Evolutionary conservation across 2,113 vertebrate genomes (phyloP), one percentile per base, ranked within the genome.

Genomic region (Chelonoidis abingdonii): DNA sequence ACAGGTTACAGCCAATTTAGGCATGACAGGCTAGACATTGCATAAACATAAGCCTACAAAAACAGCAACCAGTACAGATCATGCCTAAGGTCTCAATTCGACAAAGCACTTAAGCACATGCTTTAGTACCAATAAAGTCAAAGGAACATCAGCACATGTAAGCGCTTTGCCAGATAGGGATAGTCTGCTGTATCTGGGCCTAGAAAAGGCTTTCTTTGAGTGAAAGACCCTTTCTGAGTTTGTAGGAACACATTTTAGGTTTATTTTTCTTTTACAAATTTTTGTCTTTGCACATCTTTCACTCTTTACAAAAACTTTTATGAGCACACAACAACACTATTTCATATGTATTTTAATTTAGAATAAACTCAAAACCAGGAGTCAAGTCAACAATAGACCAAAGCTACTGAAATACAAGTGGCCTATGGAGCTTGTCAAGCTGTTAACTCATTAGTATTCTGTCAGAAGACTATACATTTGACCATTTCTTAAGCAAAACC

Each of bases 401-500:
- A 75, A 1, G 50, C 0, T 0, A 38, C n/a, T 4, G 24, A 91
- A 57, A 83, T 54, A 89, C 72, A 93, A 93, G 9, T 7, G 53
- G 87, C 82, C 86, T 93, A 62, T 29, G 21, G 52, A 90, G 75
- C 29, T 85, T 92, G 75, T 72, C 54, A 31, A 54, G 57, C 53
- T 0, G 0, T 83, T 1, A 83, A 72, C 29, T 57, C 1, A 2
- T 7, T 50, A 87, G 27, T 14, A 91, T 75, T 91, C 41, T 21
- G 87, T 62, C 13, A 84, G 80, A 19, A 54, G 0, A 6, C 31
- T 11, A 31, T 16, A 57, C 11, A 87, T 11, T 89, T 1, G 31
- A 82, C 89, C 85, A 92, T 86, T 85, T 97, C 89, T 94, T 89
- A 95, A 92, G 52, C 52, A 84, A 90, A 69, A 27, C 8, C 54